These are phyloP conservation scores for Corythoichthys intestinalis DNA, from an alignment of 2,113 vertebrate species.

Conservation along the genomic window DNA sequence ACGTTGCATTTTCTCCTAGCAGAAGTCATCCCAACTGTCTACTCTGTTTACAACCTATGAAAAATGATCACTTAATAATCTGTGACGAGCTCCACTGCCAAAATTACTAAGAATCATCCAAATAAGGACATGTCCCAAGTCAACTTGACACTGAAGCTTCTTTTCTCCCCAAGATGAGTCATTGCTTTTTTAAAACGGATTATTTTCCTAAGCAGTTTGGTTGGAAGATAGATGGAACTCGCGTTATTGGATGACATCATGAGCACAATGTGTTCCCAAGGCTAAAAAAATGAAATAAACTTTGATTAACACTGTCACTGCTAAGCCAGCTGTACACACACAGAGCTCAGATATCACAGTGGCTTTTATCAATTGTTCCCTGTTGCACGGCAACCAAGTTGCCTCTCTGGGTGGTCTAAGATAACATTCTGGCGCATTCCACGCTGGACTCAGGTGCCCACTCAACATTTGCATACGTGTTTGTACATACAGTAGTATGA, in stretches of 20 bases:
- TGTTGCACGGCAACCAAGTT: slow-evolving; percentile 44
- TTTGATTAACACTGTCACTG: neutral
- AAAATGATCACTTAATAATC: no score
- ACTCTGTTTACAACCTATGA: no score
- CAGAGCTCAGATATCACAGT: slow-evolving; percentile 14
- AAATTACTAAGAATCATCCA: neutral
- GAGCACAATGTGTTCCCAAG: neutral
- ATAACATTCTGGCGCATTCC: slow-evolving; percentile 53
- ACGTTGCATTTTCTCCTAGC: no score
- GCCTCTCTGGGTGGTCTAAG: slow-evolving; percentile 31
- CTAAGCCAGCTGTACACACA: neutral
- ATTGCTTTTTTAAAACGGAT: neutral
- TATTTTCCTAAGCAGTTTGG: neutral
- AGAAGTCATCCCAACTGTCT: no score
- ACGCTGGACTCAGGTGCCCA: slow-evolving; percentile 23
- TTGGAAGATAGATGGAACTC: neutral
- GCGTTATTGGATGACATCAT: neutral
- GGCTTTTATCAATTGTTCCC: slow-evolving; percentile 24
- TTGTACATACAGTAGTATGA: neutral
- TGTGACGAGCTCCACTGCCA: slow-evolving; percentile 14
- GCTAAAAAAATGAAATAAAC: neutral
- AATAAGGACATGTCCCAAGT: neutral
- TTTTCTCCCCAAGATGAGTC: slow-evolving; percentile 3
- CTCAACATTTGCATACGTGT: neutral
- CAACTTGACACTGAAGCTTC: neutral